Percentiles rank a stretch among this genome's conserved stretches.
Evolutionary conservation across 2,888 invertebrate genomes (phyloP).

Genomic region (Mayetiola destructor): DNA sequence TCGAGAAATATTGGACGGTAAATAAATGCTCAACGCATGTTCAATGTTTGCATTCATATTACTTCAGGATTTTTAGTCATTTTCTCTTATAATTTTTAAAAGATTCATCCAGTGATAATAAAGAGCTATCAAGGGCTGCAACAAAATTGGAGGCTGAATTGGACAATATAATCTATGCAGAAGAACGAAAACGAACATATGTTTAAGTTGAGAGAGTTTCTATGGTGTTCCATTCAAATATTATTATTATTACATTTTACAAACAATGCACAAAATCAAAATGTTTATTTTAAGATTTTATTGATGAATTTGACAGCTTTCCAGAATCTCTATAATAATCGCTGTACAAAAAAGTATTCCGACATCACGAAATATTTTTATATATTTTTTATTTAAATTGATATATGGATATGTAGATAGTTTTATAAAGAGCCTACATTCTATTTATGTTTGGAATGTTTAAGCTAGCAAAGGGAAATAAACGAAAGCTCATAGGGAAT

Average conservation of each 20-base stretch:
- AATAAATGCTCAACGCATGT: neutral
- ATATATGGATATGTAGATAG: neutral
- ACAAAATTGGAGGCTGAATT: constrained; percentile 32
- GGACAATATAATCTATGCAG: constrained; percentile 31
- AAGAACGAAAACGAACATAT: constrained; percentile 26
- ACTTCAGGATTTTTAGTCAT: neutral
- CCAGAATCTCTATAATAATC: neutral
- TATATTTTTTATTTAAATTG: neutral
- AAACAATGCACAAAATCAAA: neutral
- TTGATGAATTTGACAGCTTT: neutral
- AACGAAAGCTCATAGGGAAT: too few relatives aligned
- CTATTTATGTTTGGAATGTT: neutral
- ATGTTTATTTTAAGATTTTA: neutral
- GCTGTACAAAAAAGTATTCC: too few relatives aligned
- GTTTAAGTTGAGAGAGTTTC: neutral
- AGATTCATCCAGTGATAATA: constrained; percentile 33
- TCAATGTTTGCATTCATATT: neutral
- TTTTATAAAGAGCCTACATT: neutral
- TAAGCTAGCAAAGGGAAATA: too few relatives aligned
- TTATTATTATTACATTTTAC: neutral
- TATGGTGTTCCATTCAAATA: too few relatives aligned
- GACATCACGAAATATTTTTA: neutral
- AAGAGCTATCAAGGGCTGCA: constrained; percentile 32
- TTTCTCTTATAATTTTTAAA: neutral
- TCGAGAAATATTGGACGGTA: constrained; percentile 30